Conservation (phyloP, 2,797 vertebrate species). For the Hypotaenidia okinawae region DNA sequence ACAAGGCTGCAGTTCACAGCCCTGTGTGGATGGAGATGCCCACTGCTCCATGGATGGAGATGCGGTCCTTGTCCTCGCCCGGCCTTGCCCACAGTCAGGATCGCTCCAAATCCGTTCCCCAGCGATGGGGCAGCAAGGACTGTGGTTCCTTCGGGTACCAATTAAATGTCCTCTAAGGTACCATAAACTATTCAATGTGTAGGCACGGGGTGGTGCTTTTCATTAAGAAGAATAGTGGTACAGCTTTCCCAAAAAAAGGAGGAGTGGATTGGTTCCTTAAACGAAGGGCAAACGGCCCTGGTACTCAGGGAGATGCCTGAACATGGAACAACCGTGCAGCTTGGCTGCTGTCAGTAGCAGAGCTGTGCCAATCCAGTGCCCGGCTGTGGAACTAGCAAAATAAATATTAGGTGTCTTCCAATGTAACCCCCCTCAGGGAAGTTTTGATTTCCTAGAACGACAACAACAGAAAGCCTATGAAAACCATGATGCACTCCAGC, state of each 20-base stretch:
- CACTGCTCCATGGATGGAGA: neutral
- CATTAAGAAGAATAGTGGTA: neutral
- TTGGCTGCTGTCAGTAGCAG: neutral
- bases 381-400: neutral
- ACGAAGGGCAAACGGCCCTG: neutral
- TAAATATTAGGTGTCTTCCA: neutral
- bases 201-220: neutral
- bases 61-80: neutral
- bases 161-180: neutral
- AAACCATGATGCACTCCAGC: neutral
- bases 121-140: rapidly evolving
- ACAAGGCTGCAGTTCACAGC: neutral
- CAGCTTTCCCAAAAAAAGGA: neutral
- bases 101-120: neutral
- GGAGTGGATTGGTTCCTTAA: neutral
- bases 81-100: rapidly evolving
- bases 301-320: neutral
- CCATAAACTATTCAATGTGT: neutral
- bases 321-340: neutral
- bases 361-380: neutral
- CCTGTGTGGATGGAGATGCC: too few species aligned
- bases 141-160: neutral
- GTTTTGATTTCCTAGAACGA: neutral
- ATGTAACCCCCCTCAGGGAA: neutral
- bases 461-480: neutral